Base-by-base conservation (phyloP, 1,140 invertebrate species). In the Dendroctonus valens region DNA sequence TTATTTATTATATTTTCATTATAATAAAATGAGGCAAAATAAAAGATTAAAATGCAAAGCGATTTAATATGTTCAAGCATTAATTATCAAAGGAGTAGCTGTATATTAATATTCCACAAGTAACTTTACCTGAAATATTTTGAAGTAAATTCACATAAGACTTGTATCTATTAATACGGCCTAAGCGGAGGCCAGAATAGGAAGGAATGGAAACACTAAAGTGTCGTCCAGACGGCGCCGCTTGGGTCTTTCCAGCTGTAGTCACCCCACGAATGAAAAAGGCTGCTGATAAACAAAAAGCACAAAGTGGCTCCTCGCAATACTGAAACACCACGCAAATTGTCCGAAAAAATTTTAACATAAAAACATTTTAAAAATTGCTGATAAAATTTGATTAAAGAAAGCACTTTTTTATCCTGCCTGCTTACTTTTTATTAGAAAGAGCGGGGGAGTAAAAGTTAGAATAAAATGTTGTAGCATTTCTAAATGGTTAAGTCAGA, bases 221-320 rank as follows among this genome's bases (percentile, higher is more conserved):
- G 12, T 53, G 59, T 49, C 59, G 65, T 59, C 55, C 42, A 55
- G 68, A 59, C 57, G 62, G 68, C 60, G 62, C 55, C 64, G 49
- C 40, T 51, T 46, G 46, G 12, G 39, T 41, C 52, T 50, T 55
- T 67, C 52, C 53, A 41, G 14, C 9, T 41, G 59, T 9, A 6
- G 59, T 15, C 15, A 59, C 63, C 51, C 11, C 39, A 12, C 42
- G 59, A 46, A 69, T 57, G 48, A 41, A 54, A 63, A 67, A 69
- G 40, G 58, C 51, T 7, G 64, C 58, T 41, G 68, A 69, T 59
- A 69, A 41, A 55, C 58, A 61, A 60, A 67, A 69, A 40, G 46
- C 64, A 46, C 68, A 69, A 48, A 69, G 53, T 6, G 68, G 68
- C 41, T 65, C 53, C 38, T 55, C 62, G 14, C 39, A 41, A 41